Evolutionary conservation across 2,797 vertebrate genomes (phyloP).

Genomic region (Lutra lutra): DNA sequence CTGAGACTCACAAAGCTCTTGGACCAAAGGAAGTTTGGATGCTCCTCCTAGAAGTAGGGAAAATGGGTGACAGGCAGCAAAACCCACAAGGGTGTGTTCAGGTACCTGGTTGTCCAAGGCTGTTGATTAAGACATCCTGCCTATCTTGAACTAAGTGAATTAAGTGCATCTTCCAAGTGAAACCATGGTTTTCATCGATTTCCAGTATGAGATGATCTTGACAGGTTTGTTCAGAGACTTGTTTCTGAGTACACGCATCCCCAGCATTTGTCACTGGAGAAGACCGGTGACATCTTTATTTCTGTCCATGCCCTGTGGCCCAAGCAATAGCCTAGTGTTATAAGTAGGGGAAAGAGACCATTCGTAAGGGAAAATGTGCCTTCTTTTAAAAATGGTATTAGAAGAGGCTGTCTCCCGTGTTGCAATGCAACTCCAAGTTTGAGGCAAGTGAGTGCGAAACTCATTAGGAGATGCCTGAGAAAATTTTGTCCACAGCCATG

Average conservation of each 20-base stretch:
- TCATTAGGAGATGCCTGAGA: rapidly evolving
- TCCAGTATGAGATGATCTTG: background rate
- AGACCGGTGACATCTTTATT: background rate
- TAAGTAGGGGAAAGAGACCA: background rate
- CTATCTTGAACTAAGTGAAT: background rate
- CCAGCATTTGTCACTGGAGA: background rate
- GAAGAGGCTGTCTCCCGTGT: background rate
- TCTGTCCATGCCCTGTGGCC: background rate
- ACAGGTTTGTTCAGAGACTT: background rate
- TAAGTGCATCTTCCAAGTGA: background rate
- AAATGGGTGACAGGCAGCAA: background rate
- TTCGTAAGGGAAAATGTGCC: background rate
- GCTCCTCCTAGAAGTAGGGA: background rate
- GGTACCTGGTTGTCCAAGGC: background rate
- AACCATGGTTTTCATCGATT: background rate
- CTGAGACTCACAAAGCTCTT: background rate
- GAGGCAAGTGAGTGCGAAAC: rapidly evolving
- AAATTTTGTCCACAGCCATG: rapidly evolving
- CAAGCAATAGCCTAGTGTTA: background rate
- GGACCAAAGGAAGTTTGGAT: background rate
- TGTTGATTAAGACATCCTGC: background rate
- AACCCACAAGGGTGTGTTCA: background rate
- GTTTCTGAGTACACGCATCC: background rate
- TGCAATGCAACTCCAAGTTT: too few relatives aligned
- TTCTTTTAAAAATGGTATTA: background rate